Base-by-base conservation (phyloP, 2,113 vertebrate genomes). In the Neolamprologus cancellatus region DNA sequence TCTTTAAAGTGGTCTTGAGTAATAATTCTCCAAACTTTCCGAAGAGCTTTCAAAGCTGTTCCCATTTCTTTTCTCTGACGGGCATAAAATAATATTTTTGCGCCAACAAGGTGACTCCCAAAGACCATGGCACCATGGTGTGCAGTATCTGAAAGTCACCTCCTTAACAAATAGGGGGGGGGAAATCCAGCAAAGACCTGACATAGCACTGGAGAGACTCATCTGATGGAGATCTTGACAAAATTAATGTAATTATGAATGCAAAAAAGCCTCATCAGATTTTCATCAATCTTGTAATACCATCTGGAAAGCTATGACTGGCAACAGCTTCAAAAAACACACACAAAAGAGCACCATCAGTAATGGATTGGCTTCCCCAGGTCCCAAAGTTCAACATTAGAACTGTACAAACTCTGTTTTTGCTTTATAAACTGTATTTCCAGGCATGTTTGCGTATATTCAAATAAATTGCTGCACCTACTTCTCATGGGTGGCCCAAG, bases 361-460 rank as follows among this genome's bases (percentile, higher is more conserved):
- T 20, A 13, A 36, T 20, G 18, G 18, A 36, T 36, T 20, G 11
- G 59, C 59, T 36, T 36, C 32, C 32, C 59, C 59, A 64, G 18
- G 7, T 36, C 32, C 59, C 3, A 1, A 18, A 64, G 57, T 61
- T 61, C 30, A 61, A 64, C 18, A 20, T 36, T 15, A 41, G 61
- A 66, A 39, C 12, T 14, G 18, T 69, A 41, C n/a, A 66, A 39
- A 66, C n/a, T 39, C 34, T 66, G 18, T 39, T 66, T 66, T 66
- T 20, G 12, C 10, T 14, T 66, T 66, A 66, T 39, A 39, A 39
- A 20, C 34, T 66, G 7, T 5, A 66, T 66, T 66, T 66, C 11
- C 59, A 64, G 0, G 30, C 15, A 64, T 36, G 11, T 39, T 66
- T 66, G 32, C 2, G 0, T 13, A 13, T 64, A 36, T 64, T 20